Conservation (phyloP, 2,888 invertebrate species). For the Stenichneumon culpator region DNA sequence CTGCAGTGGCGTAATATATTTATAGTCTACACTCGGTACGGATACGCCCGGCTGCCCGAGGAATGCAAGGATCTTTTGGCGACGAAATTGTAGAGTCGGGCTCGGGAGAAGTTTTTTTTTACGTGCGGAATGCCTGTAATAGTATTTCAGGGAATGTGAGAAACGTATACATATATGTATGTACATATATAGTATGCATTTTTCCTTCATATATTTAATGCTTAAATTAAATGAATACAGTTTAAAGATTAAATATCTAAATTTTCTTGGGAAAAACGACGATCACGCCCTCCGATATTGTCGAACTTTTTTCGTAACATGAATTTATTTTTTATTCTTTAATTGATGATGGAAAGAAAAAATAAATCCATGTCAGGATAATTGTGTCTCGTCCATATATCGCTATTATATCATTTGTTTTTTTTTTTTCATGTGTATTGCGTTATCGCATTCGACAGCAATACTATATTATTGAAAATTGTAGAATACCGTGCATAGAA, state of each 20-base stretch:
- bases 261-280: too few species aligned
- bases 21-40: slow-evolving; percentile 23
- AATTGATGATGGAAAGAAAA: too few species aligned
- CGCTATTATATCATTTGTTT: not conserved
- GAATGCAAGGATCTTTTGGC: not conserved
- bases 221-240: too few species aligned
- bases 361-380: too few species aligned
- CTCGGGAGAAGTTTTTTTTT: not conserved
- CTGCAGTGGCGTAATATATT: slow-evolving; percentile 47
- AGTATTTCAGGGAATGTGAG: not conserved
- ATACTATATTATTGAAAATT: not conserved
- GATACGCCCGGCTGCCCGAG: not conserved
- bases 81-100: slow-evolving; percentile 3
- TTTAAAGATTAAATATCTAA: too few species aligned
- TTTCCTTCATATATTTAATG: not conserved
- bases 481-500: not conserved
- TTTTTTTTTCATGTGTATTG: not conserved
- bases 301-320: too few species aligned
- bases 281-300: too few species aligned
- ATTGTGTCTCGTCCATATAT: not conserved
- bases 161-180: not conserved
- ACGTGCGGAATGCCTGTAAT: not conserved
- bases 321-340: too few species aligned
- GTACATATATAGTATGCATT: not conserved
- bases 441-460: not conserved